These are phyloP conservation scores for Carduelis carduelis DNA, from an alignment of 2,797 vertebrate species.

Conservation along the genomic window DNA sequence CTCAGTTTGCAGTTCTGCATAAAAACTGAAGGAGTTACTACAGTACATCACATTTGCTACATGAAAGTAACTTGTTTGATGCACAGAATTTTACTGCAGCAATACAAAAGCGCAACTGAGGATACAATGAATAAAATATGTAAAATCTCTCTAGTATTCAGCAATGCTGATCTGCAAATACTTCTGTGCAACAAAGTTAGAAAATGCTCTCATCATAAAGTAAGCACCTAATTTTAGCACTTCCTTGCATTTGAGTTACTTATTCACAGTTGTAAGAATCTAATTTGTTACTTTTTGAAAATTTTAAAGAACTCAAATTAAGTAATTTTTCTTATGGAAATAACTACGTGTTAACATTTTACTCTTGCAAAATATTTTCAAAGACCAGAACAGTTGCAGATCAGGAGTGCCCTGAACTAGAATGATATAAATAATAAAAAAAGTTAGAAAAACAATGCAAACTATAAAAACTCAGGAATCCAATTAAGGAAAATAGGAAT, in stretches of 20 bases:
- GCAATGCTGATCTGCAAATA: conserved; percentile 83
- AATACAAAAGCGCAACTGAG: conserved; percentile 69
- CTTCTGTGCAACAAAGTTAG: conserved; percentile 77
- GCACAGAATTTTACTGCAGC: conserved; percentile 79
- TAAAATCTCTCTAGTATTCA: conserved; percentile 65
- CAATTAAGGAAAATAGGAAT: conserved; percentile 57
- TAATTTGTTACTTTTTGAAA: conserved; percentile 20
- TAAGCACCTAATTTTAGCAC: conserved; percentile 14
- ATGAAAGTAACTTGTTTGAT: conserved; percentile 73
- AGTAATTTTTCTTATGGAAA: conserved; percentile 10
- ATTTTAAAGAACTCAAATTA: conserved; percentile 22
- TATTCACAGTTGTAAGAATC: not conserved
- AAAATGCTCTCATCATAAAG: not conserved
- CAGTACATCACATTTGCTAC: conserved; percentile 66
- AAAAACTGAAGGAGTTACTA: conserved; percentile 67
- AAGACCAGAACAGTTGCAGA: conserved; percentile 81
- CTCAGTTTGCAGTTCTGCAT: conserved; percentile 77
- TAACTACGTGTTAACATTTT: not conserved
- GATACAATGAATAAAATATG: conserved; percentile 55
- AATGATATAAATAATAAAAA: conserved; percentile 77
- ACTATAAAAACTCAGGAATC: conserved; percentile 67
- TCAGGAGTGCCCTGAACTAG: conserved; percentile 84
- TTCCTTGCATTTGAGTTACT: conserved; percentile 4
- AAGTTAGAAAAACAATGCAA: conserved; percentile 64
- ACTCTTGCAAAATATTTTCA: conserved; percentile 2